Evolutionary conservation across 2,797 vertebrate genomes (phyloP), one percentile per base, ranked within the genome.

Genomic region (Phrynocephalus forsythii): DNA sequence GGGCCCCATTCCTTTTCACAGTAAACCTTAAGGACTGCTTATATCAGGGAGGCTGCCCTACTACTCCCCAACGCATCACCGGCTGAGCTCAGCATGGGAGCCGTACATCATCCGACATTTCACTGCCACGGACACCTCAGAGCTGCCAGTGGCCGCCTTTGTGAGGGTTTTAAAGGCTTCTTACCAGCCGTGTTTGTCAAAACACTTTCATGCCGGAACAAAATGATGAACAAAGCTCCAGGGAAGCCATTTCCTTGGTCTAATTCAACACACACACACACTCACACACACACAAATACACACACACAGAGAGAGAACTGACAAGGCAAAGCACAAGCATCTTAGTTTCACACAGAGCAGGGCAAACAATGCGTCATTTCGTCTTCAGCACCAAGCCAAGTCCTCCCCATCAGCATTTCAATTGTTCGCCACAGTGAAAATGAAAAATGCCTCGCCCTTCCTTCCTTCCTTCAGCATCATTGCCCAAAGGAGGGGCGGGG

Each of bases 131-230:
- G 80, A 86, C 38, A 88, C 89, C 72, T 85, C 89, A 83, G 76
- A 91, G 86, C 16, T n/a, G 63, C 83, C 20, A 90, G 88, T 28
- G 69, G 72, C 2, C 0, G 0, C 72, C 82, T 90, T 85, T 82
- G 48, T 52, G 6, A 87, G 87, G 60, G 73, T 44, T 87, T 75
- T 78, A 85, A 67, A 11, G 71, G 67, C 76, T 83, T 87, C 85
- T 81, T 92, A 90, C 88, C 83, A 91, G 86, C 66, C 90, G 91
- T 85, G 67, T 78, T 90, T 71, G 88, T 82, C 86, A 77, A 50
- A 84, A 82, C 44, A 77, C 20, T n/a, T 80, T 88, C 82, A 48
- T 28, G 87, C 63, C 52, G 1, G 44, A 52, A 79, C 83, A 89
- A 79, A 90, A 86, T 1, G 22, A 91, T 16, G 75, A 69, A 7